These are phyloP conservation scores for Chionoecetes opilio DNA, from an alignment of 1,140 invertebrate species.

Conservation along the genomic window DNA sequence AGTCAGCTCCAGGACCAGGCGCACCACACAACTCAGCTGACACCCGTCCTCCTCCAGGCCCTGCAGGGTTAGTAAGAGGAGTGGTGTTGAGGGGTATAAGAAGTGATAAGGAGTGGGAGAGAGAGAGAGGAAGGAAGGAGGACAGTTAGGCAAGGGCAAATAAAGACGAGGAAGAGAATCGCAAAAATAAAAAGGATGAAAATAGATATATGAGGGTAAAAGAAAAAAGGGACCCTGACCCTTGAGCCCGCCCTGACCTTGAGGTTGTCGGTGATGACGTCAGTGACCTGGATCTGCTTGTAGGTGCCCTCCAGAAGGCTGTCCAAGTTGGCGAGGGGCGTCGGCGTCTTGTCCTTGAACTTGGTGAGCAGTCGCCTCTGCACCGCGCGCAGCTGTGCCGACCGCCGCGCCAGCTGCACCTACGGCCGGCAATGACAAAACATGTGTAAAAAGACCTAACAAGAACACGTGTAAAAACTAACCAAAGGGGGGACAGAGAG, in stretches of 20 bases:
- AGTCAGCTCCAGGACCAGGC: conserved; percentile 83
- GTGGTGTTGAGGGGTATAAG: conserved; percentile 56
- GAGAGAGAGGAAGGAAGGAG: background rate
- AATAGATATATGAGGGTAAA: too few relatives aligned
- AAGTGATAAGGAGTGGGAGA: background rate
- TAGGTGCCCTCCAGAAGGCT: conserved; percentile 90
- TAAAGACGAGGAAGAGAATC: background rate
- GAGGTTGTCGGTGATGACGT: conserved; percentile 84
- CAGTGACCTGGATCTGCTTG: conserved; percentile 86
- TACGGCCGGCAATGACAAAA: too few relatives aligned
- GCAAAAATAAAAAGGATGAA: too few relatives aligned
- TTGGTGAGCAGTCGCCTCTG: conserved; percentile 90
- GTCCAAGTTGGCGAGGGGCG: conserved; percentile 89
- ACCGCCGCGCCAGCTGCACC: conserved; percentile 87
- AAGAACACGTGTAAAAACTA: too few relatives aligned
- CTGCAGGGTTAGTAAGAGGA: conserved; percentile 60
- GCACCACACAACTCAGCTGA: conserved; percentile 83
- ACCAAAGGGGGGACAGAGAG: too few relatives aligned
- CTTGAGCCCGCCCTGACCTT: conserved; percentile 75
- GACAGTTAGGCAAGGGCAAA: too few relatives aligned
- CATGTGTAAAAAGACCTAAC: too few relatives aligned
- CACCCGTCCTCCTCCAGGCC: conserved; percentile 83
- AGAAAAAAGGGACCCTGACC: background rate
- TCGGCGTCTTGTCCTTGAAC: conserved; percentile 90
- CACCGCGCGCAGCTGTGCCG: conserved; percentile 89